Base-by-base conservation (phyloP, 2,113 vertebrate species). In the Myotis brandtii region DNA sequence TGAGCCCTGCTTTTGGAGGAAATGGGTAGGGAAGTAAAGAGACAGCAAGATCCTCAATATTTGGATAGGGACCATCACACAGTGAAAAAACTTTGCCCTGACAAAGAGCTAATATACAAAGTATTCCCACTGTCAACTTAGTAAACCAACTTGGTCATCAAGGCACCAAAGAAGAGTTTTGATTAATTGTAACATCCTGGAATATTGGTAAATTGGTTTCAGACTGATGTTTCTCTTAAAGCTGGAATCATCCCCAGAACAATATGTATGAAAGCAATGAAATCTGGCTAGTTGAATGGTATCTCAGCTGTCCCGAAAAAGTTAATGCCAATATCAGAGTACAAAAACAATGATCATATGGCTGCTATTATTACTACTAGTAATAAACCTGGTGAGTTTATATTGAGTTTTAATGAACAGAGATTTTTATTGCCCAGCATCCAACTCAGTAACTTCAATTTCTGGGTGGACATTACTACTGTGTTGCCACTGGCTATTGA, bases 121-220 rank as follows among this genome's bases (percentile, higher is more conserved):
- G 20, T 77, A 13, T 80, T 72, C 40, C 17, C 37, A 40, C 5
- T 77, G 18, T 64, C 66, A 85, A 69, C 20, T 89, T 59, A 43
- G 43, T 66, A 80, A 43, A 94, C 86, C n/a, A 79, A n/a, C 25
- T 87, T 82, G n/a, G 16, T 94, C 16, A 13, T 30, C 20, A 83
- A 52, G 64, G 8, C 21, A 52, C 23, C 16, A 34, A 91, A 70
- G 43, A 8, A 82, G 59, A 75, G n/a, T 77, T 88, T 62, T 93
- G 17, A 94, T 30, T 95, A 92, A 67, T 84, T 88, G 70, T 75
- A 14, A 9, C 25, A 77, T 54, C 64, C 30, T 34, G 93, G 25
- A 92, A 96, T 94, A 80, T 62, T 87, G 23, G 16, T 34, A 84
- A 96, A n/a, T 67, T 95, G 4, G 34, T 59, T 91, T 95, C 56